Evolutionary conservation across 2,113 vertebrate genomes (phyloP), one percentile per base, ranked within the genome.

Genomic region (Amazona guildingii): DNA sequence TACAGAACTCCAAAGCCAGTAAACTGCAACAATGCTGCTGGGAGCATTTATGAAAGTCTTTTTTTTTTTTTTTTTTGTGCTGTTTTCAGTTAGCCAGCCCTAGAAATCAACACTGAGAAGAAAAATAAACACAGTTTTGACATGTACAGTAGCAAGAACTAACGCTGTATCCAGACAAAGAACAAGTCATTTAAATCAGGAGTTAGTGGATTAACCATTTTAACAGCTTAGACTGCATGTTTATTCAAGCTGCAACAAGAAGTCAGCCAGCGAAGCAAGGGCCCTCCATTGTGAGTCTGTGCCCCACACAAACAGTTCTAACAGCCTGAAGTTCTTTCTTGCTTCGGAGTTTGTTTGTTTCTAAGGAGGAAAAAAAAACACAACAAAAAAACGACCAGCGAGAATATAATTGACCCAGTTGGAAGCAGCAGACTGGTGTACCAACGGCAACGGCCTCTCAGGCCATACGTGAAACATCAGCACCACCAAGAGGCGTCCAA

Each of bases 401-500:
- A 43, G 33, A 76, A 87, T 27, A 83, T 81, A 94, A 94, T 39
- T 93, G 94, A 93, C 84, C 75, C 92, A 84, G 83, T 7, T 76
- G 97, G 86, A 79, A 97, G 94, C 87, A 91, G 90, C 2, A 49
- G 17, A 72, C 48, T 23, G 64, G 31, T 15, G 17, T 1, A 7
- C 15, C 7, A 8, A 6, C 0, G 1, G 33, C 25, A 10, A 7
- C 1, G 1, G 39, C 27, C 4, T 31, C 43, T 72, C 43, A 3
- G 18, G 48, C 14, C 10, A 6, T 23, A 8, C 5, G 1, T 41
- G 92, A 51, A 85, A 48, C 96, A 8, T 1, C 37, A 94, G 96
- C 95, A 94, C 98, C 98, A 86, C 96, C 98, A 95, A 55, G 97
- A 97, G 97, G 98, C 23, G 27, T 17, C 0, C 13, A 2, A 1